Evolutionary conservation across 2,888 invertebrate genomes (phyloP), one percentile per base, ranked within the genome.

Genomic region (Ypsolopha sequella): DNA sequence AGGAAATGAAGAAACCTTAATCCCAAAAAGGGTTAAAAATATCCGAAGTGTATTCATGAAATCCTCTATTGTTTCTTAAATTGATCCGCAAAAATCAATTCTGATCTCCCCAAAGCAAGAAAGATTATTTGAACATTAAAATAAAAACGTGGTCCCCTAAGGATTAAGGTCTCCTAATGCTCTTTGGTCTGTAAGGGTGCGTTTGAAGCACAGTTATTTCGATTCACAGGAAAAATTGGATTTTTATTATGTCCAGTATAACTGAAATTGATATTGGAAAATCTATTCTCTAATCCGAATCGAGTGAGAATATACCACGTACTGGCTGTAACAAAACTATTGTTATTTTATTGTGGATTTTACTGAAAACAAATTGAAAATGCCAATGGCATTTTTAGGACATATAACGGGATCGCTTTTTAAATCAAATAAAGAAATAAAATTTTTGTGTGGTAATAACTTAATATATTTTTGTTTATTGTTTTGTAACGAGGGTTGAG

Each of bases 41-140:
- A 24, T 24, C 4, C 24, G 4, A 24, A 24, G 24, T 24, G 24
- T 24, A 24, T 24, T 24, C 4, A 24, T 24, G 24, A 24, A 24
- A 24, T 24, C 24, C 24, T 24, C 24, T 24, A 24, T 24, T 24
- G 24, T 24, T 24, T 24, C 24, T 24, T 24, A 24, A 24, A 24
- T 4, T 24, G 24, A 24, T 24, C 24, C 24, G n/a, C 39, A 14
- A 36, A 51, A 51, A 38, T 33, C 46, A 38, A 51, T 51, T 51
- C 36, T 6, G 36, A 33, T 41, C 11, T 41, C 50, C 35, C 11
- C 50, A 43, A 43, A 34, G 13, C 35, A 43, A 38, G 36, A n/a
- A 34, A 38, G 45, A 51, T 45, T 45, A 51, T 51, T 35, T 43
- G 51, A 45, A 46, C 38, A 46, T 45, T 51, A 51, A 38, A 45